Evolutionary conservation across 2,888 invertebrate species (phyloP), one percentile per base, ranked within the genome.

Genomic region (Taphrorychus bicolor): DNA sequence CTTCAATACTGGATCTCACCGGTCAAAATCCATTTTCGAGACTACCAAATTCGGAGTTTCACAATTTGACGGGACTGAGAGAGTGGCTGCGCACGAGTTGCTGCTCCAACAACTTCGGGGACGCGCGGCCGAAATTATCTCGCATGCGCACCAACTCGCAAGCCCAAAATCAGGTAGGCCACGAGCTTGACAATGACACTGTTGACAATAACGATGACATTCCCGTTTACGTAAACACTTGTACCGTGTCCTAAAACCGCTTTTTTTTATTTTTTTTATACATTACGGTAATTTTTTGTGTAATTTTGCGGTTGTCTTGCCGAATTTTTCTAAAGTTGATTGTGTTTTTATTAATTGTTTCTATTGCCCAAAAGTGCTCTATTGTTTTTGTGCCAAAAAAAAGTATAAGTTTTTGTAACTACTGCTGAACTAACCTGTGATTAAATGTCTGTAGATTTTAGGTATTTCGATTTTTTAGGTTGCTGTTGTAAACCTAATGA

Each of bases 1-100:
- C 92, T 45, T 93, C 95, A 0, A 91, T 95, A 72, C 83, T 95
- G 74, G 95, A 96, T 82, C 84, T 94, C 79, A 90, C 90, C 9
- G 91, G 89, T 57, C 87, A 87, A 70, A 94, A 95, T 82, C 94
- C 94, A 22, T 90, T 90, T 83, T 92, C 93, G 57, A 88, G 94
- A 70, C 82, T 95, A 70, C 89, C 89, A n/a, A 87, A 90, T 80
- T 93, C 94, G 11, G 93, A 92, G 79, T 92, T 90, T 82, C 89
- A 90, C 78, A 88, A 87, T 66, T 80, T 93, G 69, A 81, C 85
- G 70, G 90, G 92, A 63, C 82, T 91, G 53, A 83, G 88, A 54
- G 89, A 90, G 22, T 89, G 88, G 86, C 82, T 90, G 70, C 82
- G 87, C 40, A 70, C 74, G 19, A 77, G 77, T 70, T 80, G 79